These are phyloP conservation scores for Morus bassanus DNA, from an alignment of 2,797 vertebrate genomes.

Conservation along the genomic window DNA sequence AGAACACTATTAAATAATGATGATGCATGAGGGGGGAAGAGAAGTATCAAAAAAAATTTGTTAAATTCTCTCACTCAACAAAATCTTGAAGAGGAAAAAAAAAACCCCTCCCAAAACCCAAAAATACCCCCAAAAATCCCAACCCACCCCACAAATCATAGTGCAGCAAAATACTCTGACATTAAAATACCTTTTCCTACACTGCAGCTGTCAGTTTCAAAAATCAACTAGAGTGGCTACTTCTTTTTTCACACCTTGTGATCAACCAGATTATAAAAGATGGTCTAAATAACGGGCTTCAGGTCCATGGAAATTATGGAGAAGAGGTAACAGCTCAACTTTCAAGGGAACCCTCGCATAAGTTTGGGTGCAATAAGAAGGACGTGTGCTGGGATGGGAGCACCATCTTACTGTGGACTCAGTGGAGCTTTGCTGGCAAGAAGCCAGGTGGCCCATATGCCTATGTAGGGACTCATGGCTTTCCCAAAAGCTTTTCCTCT, in stretches of 20 bases:
- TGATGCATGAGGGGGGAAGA: neutral
- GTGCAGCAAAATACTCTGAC: neutral
- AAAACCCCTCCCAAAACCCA: neutral
- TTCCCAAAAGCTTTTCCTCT: neutral
- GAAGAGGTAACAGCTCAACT: neutral
- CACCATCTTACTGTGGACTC: neutral
- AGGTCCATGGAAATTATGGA: neutral
- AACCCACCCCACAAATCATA: neutral
- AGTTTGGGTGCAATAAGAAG: neutral
- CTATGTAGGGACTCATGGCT: accelerated
- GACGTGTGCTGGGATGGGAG: neutral
- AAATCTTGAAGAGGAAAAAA: neutral
- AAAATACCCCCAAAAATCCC: neutral
- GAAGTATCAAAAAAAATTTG: neutral
- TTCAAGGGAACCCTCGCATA: neutral
- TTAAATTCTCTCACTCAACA: neutral
- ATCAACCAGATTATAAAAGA: neutral
- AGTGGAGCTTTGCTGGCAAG: neutral
- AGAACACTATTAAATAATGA: neutral
- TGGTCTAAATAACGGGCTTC: neutral
- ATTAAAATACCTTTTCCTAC: neutral
- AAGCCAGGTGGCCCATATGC: neutral
- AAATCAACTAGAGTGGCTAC: neutral
- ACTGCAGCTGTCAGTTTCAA: neutral
- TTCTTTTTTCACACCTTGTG: neutral